Conservation (phyloP, 2,797 vertebrate species). For the Fratercula arctica region DNA sequence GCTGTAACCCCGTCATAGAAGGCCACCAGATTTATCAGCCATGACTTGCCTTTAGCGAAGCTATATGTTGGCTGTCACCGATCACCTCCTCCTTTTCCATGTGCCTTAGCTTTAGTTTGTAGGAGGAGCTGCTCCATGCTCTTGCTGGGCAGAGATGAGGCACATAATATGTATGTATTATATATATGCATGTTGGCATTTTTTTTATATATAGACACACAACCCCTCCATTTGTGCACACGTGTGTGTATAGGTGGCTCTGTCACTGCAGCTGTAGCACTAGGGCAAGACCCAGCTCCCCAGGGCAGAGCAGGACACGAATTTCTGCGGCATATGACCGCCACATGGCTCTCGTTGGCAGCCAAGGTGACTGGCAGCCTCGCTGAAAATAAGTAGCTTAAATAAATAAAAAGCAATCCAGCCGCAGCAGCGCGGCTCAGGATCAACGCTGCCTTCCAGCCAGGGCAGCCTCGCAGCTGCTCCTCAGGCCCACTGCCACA, state of each 20-base stretch:
- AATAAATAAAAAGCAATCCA: neutral
- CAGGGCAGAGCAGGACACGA: neutral
- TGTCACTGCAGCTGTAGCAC: rapidly evolving
- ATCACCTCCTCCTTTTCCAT: too few relatives aligned
- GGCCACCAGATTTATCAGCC: too few relatives aligned
- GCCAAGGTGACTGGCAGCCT: neutral
- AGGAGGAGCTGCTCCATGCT: too few relatives aligned
- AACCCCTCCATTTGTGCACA: too few relatives aligned
- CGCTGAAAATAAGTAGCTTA: neutral
- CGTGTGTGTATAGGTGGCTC: neutral
- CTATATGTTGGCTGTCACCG: too few relatives aligned
- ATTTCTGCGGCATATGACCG: neutral
- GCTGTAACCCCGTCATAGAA: too few relatives aligned
- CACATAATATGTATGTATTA: too few relatives aligned
- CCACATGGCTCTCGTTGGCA: neutral
- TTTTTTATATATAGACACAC: neutral
- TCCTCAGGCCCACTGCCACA: neutral
- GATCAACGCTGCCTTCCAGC: neutral
- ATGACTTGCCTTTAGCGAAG: too few relatives aligned
- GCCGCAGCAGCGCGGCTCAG: rapidly evolving
- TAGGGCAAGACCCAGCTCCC: neutral
- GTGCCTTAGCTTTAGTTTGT: too few relatives aligned
- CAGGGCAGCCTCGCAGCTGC: neutral
- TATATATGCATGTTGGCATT: neutral
- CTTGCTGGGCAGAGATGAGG: too few relatives aligned